phyloP scores from a whole-genome alignment of 1,140 invertebrate species.

The Hydropsyche tenuis region DNA sequence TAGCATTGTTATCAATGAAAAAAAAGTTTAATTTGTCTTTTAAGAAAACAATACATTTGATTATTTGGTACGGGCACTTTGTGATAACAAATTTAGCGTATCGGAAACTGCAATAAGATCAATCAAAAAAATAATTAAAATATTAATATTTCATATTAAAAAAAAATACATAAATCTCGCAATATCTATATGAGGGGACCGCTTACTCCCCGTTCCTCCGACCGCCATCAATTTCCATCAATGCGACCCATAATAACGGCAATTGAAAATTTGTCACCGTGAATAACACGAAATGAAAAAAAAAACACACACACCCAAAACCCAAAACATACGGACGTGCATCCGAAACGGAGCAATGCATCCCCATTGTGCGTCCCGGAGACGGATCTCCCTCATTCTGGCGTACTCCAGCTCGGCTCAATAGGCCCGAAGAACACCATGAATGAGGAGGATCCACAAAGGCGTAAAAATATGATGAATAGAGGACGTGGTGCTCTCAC shows the following conservation, averaged over 20 bases:
- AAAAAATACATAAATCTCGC: neutral
- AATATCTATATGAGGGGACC: neutral
- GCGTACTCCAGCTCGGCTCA: slow-evolving; percentile 25
- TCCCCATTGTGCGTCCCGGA: slow-evolving; percentile 16
- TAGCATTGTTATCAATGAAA: neutral
- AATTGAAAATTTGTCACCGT: slow-evolving; percentile 39
- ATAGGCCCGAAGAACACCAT: slow-evolving; percentile 37
- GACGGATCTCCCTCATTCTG: slow-evolving; percentile 12
- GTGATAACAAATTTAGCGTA: too few species aligned
- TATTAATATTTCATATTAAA: neutral
- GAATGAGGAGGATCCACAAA: slow-evolving; percentile 49
- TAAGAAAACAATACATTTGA: neutral
- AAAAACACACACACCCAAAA: neutral
- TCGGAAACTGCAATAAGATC: neutral
- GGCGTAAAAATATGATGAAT: slow-evolving; percentile 51
- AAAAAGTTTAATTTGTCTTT: neutral
- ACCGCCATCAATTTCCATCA: slow-evolving; percentile 31
- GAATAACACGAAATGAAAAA: slow-evolving; percentile 25
- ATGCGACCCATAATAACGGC: slow-evolving; percentile 20
- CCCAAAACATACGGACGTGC: neutral
- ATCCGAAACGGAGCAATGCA: slow-evolving; percentile 10
- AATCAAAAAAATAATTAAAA: neutral
- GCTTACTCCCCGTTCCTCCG: neutral
- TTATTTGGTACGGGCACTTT: too few species aligned
- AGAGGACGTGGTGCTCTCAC: slow-evolving; percentile 43